Base-by-base conservation (phyloP, 1,140 invertebrate species). In the Musca domestica region DNA sequence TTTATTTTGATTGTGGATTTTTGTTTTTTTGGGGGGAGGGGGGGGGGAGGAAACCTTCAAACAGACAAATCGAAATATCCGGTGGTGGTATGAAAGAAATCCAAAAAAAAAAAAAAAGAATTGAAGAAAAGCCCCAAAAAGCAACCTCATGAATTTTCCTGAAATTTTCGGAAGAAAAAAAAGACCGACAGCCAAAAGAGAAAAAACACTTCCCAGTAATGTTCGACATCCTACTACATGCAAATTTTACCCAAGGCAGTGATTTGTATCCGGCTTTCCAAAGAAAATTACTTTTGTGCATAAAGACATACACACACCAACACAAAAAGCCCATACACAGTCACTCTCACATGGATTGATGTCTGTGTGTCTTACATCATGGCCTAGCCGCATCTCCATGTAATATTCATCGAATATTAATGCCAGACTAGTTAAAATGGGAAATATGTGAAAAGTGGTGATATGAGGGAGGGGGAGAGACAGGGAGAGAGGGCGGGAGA, bases 191-290 rank as follows among this genome's bases (percentile, higher is more conserved):
- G 2, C 4, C 4, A 51, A 51, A 0, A 19, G 47, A n/a, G 47
- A 1, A 46, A 46, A 46, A 46, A n/a, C n/a, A n/a, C n/a, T n/a
- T n/a, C n/a, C 27, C 9, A 9, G 12, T 41, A 2, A 7, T 41
- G 4, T 41, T 41, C n/a, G 19, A 51, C 12, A 51, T 1, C n/a
- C 30, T 10, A 61, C 30, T 41, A 41, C 56, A 34, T 34, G 27
- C 27, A 61, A 61, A 61, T 41, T 61, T 41, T 61, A 61, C 27
- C 56, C 56, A 6, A 61, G 27, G 56, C 56, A 61, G 27, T 34
- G 56, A 61, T 61, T 61, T 61, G 27, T 61, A 34, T 41, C 17
- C 17, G n/a, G 34, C 34, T 61, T 61, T 20, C 27, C 2, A 41
- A 41, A 5, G 34, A 41, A 41, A 41, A 41, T 41, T 41, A 41